These are phyloP conservation scores for Antrozous pallidus DNA, from an alignment of 2,797 vertebrate species.

Conservation along the genomic window DNA sequence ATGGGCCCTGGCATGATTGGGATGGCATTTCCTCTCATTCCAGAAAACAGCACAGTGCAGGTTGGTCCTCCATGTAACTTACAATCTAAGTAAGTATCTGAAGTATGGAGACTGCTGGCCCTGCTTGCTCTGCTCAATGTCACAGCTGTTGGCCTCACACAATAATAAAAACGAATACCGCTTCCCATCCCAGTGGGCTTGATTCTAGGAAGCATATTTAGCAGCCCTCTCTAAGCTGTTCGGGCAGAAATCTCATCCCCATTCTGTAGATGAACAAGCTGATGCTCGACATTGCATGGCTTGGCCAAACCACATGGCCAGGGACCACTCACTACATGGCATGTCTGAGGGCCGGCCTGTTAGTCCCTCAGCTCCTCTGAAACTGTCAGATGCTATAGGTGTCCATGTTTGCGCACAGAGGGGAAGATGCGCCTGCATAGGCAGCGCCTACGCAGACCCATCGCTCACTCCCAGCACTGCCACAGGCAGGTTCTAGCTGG, in stretches of 20 bases:
- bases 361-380: background rate
- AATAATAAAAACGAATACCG: background rate
- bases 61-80: background rate
- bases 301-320: background rate
- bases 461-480: background rate
- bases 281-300: background rate
- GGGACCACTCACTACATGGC: background rate
- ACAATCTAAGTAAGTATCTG: background rate
- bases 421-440: no score
- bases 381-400: background rate
- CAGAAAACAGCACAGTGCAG: background rate
- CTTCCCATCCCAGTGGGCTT: rapidly evolving
- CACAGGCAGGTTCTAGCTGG: background rate
- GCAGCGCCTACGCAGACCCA: background rate
- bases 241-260: background rate
- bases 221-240: background rate
- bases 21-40: background rate
- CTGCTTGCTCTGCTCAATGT: background rate
- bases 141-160: background rate
- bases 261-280: background rate
- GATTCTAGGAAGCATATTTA: background rate
- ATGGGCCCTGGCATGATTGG: background rate
- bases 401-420: background rate
- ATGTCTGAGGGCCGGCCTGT: background rate
- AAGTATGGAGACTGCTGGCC: background rate